Conservation (phyloP, 2,888 invertebrate species). For the Cecidostiba fungosa region DNA sequence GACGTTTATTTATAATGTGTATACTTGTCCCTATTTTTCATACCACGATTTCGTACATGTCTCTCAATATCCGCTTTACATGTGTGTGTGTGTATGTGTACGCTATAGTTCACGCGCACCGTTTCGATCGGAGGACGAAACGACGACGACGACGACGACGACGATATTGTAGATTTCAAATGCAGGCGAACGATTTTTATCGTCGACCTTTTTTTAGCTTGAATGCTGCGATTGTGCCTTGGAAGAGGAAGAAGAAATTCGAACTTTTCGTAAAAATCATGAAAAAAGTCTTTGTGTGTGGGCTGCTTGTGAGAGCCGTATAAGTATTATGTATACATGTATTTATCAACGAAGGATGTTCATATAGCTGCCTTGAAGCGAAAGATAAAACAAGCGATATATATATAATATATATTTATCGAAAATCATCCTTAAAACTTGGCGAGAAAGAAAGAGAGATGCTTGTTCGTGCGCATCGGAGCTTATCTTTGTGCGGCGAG, state of each 20-base stretch:
- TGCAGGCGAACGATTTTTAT: slow-evolving; percentile 1
- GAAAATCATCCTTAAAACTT: background rate
- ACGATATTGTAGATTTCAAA: slow-evolving; percentile 16
- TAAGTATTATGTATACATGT: background rate
- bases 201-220: slow-evolving; percentile 31
- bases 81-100: slow-evolving; percentile 26
- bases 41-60: background rate
- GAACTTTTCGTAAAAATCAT: background rate
- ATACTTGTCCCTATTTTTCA: background rate
- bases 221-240: slow-evolving; percentile 59
- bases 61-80: background rate
- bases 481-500: slow-evolving; percentile 51
- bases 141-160: slow-evolving; percentile 55
- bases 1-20: background rate
- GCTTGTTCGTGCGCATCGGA: slow-evolving; percentile 42
- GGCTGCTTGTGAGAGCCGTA: background rate
- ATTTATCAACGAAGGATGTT: background rate
- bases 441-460: slow-evolving; percentile 60
- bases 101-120: slow-evolving; percentile 53
- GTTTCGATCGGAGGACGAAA: slow-evolving; percentile 57
- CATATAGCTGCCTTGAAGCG: background rate
- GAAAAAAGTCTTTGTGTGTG: slow-evolving; percentile 3
- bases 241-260: slow-evolving; percentile 46
- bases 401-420: background rate
- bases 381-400: background rate